Evolutionary conservation across 2,888 invertebrate genomes (phyloP).

Genomic region (Nephrotoma appendiculata): DNA sequence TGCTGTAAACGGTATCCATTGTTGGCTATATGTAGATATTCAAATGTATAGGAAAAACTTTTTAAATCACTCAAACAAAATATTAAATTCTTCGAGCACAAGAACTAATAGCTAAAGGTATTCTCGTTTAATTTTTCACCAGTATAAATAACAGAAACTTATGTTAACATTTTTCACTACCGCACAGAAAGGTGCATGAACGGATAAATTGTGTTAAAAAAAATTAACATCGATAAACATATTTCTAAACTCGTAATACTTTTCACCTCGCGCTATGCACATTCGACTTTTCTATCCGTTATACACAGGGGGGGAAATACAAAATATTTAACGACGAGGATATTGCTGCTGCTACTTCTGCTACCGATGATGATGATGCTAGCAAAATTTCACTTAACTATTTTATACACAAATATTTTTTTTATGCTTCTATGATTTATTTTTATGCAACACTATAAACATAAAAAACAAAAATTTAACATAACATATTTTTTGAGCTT

Average conservation of each 20-base stretch:
- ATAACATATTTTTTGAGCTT: background rate
- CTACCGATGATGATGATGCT: background rate
- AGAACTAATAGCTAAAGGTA: background rate
- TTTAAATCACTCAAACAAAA: background rate
- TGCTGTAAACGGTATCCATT: conserved; percentile 33
- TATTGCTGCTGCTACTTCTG: no score
- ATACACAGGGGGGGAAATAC: no score
- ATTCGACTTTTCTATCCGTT: background rate
- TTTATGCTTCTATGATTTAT: background rate
- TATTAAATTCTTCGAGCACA: background rate
- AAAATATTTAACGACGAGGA: background rate
- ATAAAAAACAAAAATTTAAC: background rate
- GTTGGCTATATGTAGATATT: background rate
- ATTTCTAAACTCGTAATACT: background rate
- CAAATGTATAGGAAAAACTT: background rate
- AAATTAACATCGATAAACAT: background rate
- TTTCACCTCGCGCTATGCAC: background rate
- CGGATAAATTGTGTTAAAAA: background rate
- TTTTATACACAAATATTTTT: background rate
- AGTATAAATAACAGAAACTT: background rate
- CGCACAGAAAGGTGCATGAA: background rate
- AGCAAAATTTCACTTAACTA: background rate
- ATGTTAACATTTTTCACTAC: background rate
- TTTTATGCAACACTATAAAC: background rate
- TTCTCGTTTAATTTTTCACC: background rate